Conservation (phyloP, 2,113 vertebrate species). For the Marmota monax region DNA sequence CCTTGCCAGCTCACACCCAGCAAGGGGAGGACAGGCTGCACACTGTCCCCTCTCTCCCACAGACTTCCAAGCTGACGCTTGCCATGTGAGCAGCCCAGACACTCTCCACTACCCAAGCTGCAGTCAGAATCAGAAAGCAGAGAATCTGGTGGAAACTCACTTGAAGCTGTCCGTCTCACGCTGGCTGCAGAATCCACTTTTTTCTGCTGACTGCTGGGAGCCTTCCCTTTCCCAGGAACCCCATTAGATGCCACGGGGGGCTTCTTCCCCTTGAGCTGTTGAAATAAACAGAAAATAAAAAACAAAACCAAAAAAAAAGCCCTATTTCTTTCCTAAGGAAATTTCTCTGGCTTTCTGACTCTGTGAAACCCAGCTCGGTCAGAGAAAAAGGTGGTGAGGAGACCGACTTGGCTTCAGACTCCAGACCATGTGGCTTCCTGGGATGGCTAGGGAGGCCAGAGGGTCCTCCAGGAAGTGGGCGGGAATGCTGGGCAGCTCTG, state of each 20-base stretch:
- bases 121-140: accelerated
- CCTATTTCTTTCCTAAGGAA: too few species aligned
- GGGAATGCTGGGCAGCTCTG: too few species aligned
- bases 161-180: slow-evolving; percentile 62
- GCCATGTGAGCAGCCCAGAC: accelerated
- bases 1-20: accelerated
- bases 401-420: accelerated
- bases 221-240: slow-evolving; percentile 48
- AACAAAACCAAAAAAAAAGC: background rate
- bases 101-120: accelerated
- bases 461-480: too few species aligned
- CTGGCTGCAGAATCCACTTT: background rate
- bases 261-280: slow-evolving; percentile 77
- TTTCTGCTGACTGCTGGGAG: slow-evolving; percentile 30
- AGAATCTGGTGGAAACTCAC: background rate
- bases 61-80: accelerated
- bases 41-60: accelerated
- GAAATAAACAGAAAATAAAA: background rate
- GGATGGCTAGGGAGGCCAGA: accelerated
- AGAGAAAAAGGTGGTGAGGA: accelerated
- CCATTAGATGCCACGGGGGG: slow-evolving; percentile 47
- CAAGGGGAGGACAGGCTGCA: accelerated
- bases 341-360: background rate
- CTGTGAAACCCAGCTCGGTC: accelerated
- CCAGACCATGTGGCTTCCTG: accelerated